Conservation (phyloP, 2,888 invertebrate genomes). For the Drosophila anceps region DNA sequence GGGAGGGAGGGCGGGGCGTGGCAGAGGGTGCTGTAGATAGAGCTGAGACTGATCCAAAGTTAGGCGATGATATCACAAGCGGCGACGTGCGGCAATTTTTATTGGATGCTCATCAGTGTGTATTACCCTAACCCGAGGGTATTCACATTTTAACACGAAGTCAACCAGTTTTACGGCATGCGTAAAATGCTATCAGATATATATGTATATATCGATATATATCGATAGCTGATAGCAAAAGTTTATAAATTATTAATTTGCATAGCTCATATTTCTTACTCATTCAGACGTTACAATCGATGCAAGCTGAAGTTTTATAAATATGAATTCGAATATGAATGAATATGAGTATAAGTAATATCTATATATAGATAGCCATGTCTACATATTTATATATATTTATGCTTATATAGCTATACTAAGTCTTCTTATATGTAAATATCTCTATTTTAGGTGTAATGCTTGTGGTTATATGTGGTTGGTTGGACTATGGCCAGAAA, state of each 20-base stretch:
- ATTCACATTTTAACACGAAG: background rate
- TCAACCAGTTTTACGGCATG: background rate
- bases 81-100: constrained; percentile 71
- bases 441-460: too few relatives aligned
- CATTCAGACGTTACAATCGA: background rate
- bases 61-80: constrained; percentile 69
- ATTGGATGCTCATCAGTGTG: constrained; percentile 69
- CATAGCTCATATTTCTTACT: background rate
- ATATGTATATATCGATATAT: background rate
- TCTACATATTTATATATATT: too few relatives aligned
- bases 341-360: too few relatives aligned
- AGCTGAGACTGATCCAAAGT: constrained; percentile 49
- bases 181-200: too few relatives aligned
- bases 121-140: constrained; percentile 1
- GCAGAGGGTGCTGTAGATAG: background rate
- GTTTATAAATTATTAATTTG: background rate
- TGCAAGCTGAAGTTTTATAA: background rate
- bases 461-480: too few relatives aligned
- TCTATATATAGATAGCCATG: background rate
- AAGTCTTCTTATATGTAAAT: too few relatives aligned
- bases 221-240: background rate
- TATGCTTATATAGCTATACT: too few relatives aligned
- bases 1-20: background rate
- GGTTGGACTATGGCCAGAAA: too few relatives aligned
- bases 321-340: background rate